phyloP scores from a whole-genome alignment of 2,888 invertebrate genomes.

The Rhabditoides inermis region DNA sequence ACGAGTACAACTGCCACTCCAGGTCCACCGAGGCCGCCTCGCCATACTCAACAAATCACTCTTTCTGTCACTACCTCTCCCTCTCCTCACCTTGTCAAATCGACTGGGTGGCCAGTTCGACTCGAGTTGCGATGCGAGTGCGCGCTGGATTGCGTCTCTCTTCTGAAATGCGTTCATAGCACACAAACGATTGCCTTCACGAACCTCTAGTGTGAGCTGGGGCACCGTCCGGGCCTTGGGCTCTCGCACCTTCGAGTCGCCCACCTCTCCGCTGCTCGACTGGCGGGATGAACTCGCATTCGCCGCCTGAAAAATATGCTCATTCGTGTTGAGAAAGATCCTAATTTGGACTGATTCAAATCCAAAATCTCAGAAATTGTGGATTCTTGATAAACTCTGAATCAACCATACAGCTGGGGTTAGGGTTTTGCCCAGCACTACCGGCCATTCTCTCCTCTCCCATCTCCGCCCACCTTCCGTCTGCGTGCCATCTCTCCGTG shows the following conservation, averaged over 20 bases:
- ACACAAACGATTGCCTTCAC: neutral
- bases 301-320: too few species aligned
- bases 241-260: slow-evolving; percentile 5
- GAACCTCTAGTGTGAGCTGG: slow-evolving; percentile 6
- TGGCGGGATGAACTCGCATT: slow-evolving; percentile 57
- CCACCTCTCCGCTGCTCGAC: slow-evolving; percentile 19
- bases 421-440: too few species aligned
- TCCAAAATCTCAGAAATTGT: too few species aligned
- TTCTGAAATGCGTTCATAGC: slow-evolving; percentile 9
- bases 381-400: too few species aligned
- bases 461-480: neutral
- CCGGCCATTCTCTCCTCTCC: neutral
- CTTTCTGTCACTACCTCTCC: neutral
- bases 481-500: slow-evolving; percentile 16
- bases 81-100: neutral
- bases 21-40: slow-evolving; percentile 14
- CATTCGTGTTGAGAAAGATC: too few species aligned
- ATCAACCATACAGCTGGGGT: too few species aligned
- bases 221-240: slow-evolving; percentile 5
- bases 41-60: slow-evolving; percentile 4
- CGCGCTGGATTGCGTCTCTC: slow-evolving; percentile 17
- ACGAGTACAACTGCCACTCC: slow-evolving; percentile 19
- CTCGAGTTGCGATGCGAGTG: slow-evolving; percentile 12
- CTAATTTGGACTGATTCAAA: too few species aligned
- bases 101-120: slow-evolving; percentile 18